Conservation (phyloP, 2,113 vertebrate genomes). For the Jacana jacana region DNA sequence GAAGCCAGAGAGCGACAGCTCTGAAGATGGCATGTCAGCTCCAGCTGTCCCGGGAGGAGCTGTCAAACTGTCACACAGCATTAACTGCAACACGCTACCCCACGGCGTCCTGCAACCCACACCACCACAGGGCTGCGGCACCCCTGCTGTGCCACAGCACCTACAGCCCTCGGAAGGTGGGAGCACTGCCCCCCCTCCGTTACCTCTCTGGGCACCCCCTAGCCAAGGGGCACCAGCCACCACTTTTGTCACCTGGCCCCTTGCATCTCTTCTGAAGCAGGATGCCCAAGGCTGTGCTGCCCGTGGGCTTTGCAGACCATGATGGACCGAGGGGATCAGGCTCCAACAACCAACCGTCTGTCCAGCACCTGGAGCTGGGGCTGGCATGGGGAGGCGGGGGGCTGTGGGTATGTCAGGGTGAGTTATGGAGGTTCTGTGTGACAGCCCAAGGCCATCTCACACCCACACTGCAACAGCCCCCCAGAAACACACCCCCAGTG, state of each 20-base stretch:
- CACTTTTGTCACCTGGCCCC: background rate
- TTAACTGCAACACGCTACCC: background rate
- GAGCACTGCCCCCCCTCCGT: background rate
- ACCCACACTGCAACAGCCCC: background rate
- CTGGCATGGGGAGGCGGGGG: accelerated
- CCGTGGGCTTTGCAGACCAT: accelerated
- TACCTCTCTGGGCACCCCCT: background rate
- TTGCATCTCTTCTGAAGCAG: background rate
- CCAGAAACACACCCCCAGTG: background rate
- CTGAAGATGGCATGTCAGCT: constrained; percentile 4
- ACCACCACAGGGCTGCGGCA: background rate
- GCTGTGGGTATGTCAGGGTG: background rate
- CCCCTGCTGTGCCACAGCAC: background rate
- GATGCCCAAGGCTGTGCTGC: background rate
- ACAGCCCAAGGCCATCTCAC: background rate
- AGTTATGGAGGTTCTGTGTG: accelerated
- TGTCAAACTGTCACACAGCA: constrained; percentile 40
- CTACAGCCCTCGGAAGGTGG: accelerated
- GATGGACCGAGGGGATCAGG: background rate
- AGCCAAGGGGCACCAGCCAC: background rate
- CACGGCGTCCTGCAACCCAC: background rate
- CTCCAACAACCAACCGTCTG: background rate
- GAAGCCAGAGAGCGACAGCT: constrained; percentile 11
- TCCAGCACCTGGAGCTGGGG: background rate
- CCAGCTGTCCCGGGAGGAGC: background rate